These are phyloP conservation scores for Cerceris rybyensis DNA, from an alignment of 2,888 invertebrate genomes.

Conservation along the genomic window DNA sequence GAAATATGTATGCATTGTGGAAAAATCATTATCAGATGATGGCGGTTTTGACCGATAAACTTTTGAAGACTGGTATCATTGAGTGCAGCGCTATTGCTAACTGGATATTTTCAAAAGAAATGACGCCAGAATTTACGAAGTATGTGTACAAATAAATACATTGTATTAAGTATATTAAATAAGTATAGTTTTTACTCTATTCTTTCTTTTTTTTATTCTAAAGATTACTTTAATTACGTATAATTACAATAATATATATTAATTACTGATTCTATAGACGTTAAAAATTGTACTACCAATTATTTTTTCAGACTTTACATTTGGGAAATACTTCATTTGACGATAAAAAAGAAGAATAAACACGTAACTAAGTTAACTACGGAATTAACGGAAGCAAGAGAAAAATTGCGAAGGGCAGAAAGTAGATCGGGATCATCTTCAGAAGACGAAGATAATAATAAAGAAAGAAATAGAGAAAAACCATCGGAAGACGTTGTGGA, in stretches of 20 bases:
- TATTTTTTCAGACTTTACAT: constrained; percentile 88
- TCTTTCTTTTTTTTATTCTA: no score
- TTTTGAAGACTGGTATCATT: constrained; percentile 98
- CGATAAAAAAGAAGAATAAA: constrained; percentile 98
- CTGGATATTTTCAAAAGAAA: constrained; percentile 98
- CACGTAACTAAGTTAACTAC: constrained; percentile 92
- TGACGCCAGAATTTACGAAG: constrained; percentile 94
- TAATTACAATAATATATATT: no score
- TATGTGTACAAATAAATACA: constrained; percentile 67
- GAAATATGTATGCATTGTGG: constrained; percentile 98
- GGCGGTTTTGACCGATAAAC: constrained; percentile 96
- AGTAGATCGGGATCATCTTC: constrained; percentile 91
- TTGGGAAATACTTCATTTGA: constrained; percentile 98
- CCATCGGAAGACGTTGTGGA: constrained; percentile 94
- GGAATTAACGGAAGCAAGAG: constrained; percentile 92
- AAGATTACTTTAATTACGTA: no score
- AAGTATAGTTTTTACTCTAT: no score
- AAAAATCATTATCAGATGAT: constrained; percentile 98
- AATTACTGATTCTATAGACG: no score
- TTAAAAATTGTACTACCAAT: no score
- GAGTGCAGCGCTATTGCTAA: constrained; percentile 98
- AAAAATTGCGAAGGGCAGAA: constrained; percentile 92
- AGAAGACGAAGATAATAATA: constrained; percentile 87
- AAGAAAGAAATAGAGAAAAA: constrained; percentile 84
- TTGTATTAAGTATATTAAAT: no score